phyloP scores from a whole-genome alignment of 2,113 vertebrate species.

The Pyxicephalus adspersus region DNA sequence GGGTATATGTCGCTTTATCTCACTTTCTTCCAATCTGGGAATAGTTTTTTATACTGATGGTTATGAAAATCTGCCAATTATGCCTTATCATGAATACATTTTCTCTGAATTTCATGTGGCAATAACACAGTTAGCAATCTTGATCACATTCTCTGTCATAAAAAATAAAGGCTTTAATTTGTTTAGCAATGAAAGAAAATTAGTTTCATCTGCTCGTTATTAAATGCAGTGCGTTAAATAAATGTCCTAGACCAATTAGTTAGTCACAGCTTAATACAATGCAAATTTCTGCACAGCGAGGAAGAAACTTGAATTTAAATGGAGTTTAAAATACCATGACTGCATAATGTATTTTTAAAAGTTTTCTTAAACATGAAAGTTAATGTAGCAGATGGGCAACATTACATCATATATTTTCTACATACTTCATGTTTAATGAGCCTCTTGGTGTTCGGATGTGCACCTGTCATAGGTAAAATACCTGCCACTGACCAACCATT shows the following conservation, averaged over 20 bases:
- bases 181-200: slow-evolving; percentile 40
- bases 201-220: slow-evolving; percentile 41
- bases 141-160: slow-evolving; percentile 1
- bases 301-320: slow-evolving; percentile 37
- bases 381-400: slow-evolving; percentile 21
- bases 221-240: slow-evolving; percentile 30
- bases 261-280: slow-evolving; percentile 34
- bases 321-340: slow-evolving; percentile 32
- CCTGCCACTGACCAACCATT: too few relatives aligned
- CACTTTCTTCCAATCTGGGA: too few relatives aligned
- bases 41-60: too few relatives aligned
- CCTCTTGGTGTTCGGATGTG: too few relatives aligned
- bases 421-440: too few relatives aligned
- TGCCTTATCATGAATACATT: too few relatives aligned
- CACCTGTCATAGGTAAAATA: too few relatives aligned
- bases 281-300: slow-evolving; percentile 22
- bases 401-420: background rate
- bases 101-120: too few relatives aligned
- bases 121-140: too few relatives aligned
- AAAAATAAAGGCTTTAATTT: slow-evolving; percentile 25
- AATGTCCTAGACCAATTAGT: slow-evolving; percentile 45
- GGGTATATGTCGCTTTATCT: too few relatives aligned
- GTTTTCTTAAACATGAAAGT: slow-evolving; percentile 9
- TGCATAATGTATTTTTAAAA: slow-evolving; percentile 29
- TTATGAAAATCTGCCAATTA: too few relatives aligned